Evolutionary conservation across 2,888 invertebrate genomes (phyloP), one percentile per base, ranked within the genome.

Genomic region (Ariolimax columbianus): DNA sequence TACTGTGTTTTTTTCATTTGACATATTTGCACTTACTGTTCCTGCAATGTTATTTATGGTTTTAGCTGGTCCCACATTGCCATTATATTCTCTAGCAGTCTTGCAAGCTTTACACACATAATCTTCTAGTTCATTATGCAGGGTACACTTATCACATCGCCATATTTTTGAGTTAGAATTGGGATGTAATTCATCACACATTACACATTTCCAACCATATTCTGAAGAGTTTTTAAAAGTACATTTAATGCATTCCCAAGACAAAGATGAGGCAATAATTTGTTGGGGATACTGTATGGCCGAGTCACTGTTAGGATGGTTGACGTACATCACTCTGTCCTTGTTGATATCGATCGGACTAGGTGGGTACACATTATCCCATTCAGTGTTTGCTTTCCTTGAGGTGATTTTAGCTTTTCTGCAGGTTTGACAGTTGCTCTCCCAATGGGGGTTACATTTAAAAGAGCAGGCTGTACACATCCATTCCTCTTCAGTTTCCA

Each of bases 381-480:
- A 40, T 17, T 70, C 77, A 63, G 73, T 38, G 33, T 47, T 47
- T 68, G 59, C 30, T 30, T 43, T 73, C 23, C 17, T 47, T 40
- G 43, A 11, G n/a, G n/a, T 47, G 2, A n/a, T 47, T 73, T 73
- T 73, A 73, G 43, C 2, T 11, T 73, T 43, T 43, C 73, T n/a
- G 43, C 98, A 98, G 90, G 97, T 97, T 94, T 97, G 97, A 94
- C 98, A 98, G 89, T 95, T 95, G 77, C 96, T 96, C 88, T 96
- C 96, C 96, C 96, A 96, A 92, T 97, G 95, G 88, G 96, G 96
- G 95, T 97, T 97, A 94, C 97, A 97, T 87, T 97, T 96, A 95
- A 97, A 98, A 93, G 97, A 97, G 94, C 98, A 98, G 94, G 97
- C 96, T 86, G 96, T 95, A 94, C 98, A 98, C 88, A 97, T 97